Base-by-base conservation (phyloP, 1,140 invertebrate genomes). In the Oedothorax gibbosus region DNA sequence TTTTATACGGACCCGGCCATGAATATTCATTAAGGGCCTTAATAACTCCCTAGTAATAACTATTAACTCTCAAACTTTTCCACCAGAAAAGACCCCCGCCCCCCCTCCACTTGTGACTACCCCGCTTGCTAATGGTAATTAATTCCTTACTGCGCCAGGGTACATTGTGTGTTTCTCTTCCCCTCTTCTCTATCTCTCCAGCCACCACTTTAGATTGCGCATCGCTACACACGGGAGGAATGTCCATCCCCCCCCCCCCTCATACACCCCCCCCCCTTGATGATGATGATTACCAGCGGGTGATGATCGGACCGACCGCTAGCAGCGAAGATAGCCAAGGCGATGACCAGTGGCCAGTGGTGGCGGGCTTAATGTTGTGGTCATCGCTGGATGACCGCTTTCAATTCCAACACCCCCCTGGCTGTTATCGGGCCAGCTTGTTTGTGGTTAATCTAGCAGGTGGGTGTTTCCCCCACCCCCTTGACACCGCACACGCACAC, bases 11-110 rank as follows among this genome's bases (percentile, higher is more conserved):
- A 66, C 56, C 76, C 75, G 62, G 75, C 73, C 84, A 79, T 85
- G 84, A 85, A 85, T 85, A 85, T 85, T 85, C 84, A 85, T 85
- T 85, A 85, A 79, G 84, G 68, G 56, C 76, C 82, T 84, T 84
- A 76, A 84, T 84, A 84, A 84, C 82, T 84, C 82, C 73, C 82
- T 35, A 77, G 82, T 75, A 77, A 77, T 77, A 77, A 84, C 82
- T 76, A 84, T 84, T 84, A 84, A 84, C 82, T 84, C 73, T 76
- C 71, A 84, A 84, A 84, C 60, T 84, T 84, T 84, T 84, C 82
- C 82, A 60, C 20, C 73, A 84, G 82, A 84, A 77, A 84, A 84
- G 82, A 84, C 35, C 35, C 20, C 50, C 50, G n/a, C 54, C 49
- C 20, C 57, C 20, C 49, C 66, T 51, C 69, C 71, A 62, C 71